Percentiles rank a stretch among this genome's conserved stretches.
Evolutionary conservation across 2,888 invertebrate genomes (phyloP).

Genomic region (Tholera decimalis): DNA sequence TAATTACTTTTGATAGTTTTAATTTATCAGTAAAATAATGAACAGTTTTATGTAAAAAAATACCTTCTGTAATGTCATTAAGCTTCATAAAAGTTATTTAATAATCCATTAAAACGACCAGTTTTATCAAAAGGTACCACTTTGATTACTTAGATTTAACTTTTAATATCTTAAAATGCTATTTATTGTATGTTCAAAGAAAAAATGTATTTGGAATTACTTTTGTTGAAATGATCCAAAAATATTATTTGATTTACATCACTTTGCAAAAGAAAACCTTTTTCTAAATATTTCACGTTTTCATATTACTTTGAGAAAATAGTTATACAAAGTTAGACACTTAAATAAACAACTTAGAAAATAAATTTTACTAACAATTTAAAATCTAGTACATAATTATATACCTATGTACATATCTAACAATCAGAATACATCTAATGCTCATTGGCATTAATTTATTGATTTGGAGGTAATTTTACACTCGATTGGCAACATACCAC

Average conservation of each 20-base stretch:
- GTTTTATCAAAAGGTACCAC: slow-evolving; percentile 5
- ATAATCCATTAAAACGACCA: background rate
- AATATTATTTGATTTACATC: slow-evolving; percentile 36
- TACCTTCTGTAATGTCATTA: slow-evolving; percentile 5
- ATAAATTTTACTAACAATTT: background rate
- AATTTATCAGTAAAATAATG: background rate
- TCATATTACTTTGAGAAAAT: slow-evolving; percentile 30
- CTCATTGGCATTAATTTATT: background rate
- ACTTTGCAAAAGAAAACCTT: slow-evolving; percentile 41
- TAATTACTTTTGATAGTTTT: background rate
- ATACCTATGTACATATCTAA: background rate
- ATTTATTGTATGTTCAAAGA: slow-evolving; percentile 46
- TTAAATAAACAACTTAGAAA: background rate
- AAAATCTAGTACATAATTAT: background rate
- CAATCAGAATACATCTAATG: background rate
- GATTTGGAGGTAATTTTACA: background rate
- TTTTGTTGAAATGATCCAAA: slow-evolving; percentile 43
- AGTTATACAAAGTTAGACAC: slow-evolving; percentile 25
- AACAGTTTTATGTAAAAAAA: background rate
- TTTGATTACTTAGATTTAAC: slow-evolving; percentile 24
- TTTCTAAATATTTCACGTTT: slow-evolving; percentile 36
- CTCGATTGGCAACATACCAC: background rate
- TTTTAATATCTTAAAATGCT: slow-evolving; percentile 54
- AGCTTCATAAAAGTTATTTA: slow-evolving; percentile 15
- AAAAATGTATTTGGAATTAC: slow-evolving; percentile 49